phyloP scores from a whole-genome alignment of 1,140 invertebrate species.

The Drosophila virilis region DNA sequence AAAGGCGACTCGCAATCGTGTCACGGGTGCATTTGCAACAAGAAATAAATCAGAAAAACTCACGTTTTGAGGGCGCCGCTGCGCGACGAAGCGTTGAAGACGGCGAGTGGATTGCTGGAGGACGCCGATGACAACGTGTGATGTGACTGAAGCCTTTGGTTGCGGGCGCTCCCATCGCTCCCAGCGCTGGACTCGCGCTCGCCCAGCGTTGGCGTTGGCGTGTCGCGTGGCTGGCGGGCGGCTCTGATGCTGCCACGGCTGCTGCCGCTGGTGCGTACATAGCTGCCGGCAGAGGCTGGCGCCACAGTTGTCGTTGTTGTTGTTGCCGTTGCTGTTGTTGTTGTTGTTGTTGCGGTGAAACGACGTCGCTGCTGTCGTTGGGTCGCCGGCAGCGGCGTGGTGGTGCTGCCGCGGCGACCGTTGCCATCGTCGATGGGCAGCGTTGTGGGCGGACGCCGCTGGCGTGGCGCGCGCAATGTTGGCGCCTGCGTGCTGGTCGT shows the following conservation, averaged over 20 bases:
- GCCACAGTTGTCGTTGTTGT: conserved; percentile 16
- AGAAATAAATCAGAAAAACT: conserved; percentile 35
- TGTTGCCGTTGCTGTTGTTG: conserved; percentile 36
- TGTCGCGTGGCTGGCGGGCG: conserved; percentile 61
- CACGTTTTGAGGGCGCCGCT: conserved; percentile 68
- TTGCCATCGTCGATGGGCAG: conserved; percentile 54
- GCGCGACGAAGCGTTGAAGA: conserved; percentile 6
- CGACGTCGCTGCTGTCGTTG: conserved; percentile 37
- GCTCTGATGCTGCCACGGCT: conserved; percentile 50
- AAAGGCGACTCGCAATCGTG: neutral
- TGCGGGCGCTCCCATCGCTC: conserved; percentile 5
- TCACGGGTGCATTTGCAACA: neutral
- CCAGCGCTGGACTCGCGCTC: neutral
- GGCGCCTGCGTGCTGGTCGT: conserved; percentile 69
- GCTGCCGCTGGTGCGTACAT: conserved; percentile 10
- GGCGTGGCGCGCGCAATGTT: conserved; percentile 69
- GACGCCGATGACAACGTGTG: conserved; percentile 15
- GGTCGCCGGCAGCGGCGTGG: conserved; percentile 38
- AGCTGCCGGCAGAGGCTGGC: conserved; percentile 2
- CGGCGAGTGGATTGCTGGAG: conserved; percentile 14
- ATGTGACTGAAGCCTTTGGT: conserved; percentile 30
- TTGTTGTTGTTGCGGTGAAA: conserved; percentile 33
- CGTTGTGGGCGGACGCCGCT: conserved; percentile 68
- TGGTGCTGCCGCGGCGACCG: conserved; percentile 23
- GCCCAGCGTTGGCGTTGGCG: conserved; percentile 29